A percentile compares a stretch with the other conserved stretches of the same genome.
Conservation (phyloP, 1,140 invertebrate species). For the Trichomalopsis sarcophagae region DNA sequence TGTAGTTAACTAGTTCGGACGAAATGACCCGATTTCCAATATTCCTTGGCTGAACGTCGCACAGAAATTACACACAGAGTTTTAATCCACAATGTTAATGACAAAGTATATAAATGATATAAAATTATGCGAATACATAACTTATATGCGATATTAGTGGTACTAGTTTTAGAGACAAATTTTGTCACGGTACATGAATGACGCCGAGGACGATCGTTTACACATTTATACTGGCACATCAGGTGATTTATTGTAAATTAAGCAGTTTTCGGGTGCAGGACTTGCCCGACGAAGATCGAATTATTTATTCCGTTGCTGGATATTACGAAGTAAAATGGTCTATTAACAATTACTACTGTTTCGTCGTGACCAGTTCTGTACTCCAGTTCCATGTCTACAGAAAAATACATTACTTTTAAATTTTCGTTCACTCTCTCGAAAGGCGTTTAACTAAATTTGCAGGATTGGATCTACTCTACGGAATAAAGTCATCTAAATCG, state of each 20-base stretch:
- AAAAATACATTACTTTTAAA: background rate
- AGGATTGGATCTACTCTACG: too few relatives aligned
- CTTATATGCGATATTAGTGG: background rate
- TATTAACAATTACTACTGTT: background rate
- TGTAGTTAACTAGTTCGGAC: background rate
- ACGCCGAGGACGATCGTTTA: background rate
- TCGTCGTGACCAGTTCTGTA: background rate
- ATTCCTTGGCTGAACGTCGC: background rate
- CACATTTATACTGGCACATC: background rate
- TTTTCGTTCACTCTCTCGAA: too few relatives aligned
- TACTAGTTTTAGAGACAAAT: background rate
- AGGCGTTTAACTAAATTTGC: too few relatives aligned
- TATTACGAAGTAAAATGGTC: slow-evolving; percentile 18
- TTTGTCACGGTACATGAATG: slow-evolving; percentile 7
- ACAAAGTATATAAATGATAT: too few relatives aligned
- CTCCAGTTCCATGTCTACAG: slow-evolving; percentile 5
- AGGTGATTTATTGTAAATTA: background rate
- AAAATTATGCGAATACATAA: too few relatives aligned
- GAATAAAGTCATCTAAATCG: too few relatives aligned
- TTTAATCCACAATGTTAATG: too few relatives aligned
- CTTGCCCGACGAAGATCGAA: background rate
- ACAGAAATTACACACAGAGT: too few relatives aligned
- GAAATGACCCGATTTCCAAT: background rate
- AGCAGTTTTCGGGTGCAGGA: background rate
- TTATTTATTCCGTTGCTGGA: background rate